phyloP scores from a whole-genome alignment of 1,140 invertebrate species.

The Centruroides sculpturatus region DNA sequence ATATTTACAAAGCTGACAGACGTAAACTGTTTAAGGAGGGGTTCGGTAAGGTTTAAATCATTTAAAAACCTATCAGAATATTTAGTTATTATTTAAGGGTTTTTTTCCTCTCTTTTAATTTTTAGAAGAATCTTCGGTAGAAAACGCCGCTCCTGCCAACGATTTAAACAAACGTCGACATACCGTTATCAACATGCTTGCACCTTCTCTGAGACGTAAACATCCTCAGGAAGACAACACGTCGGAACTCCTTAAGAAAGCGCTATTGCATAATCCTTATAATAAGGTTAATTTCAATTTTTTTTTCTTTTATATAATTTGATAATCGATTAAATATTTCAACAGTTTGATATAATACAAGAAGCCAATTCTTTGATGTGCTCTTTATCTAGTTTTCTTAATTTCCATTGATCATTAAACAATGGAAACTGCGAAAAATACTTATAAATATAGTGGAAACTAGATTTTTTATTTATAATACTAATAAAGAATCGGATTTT shows the following conservation, averaged over 20 bases:
- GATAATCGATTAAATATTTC: no score
- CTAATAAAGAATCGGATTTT: no score
- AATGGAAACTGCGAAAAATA: no score
- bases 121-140: background rate
- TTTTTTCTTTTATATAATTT: background rate
- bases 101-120: background rate
- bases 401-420: background rate
- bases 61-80: no score
- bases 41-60: background rate
- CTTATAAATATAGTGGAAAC: no score
- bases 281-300: constrained; percentile 14
- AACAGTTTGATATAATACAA: no score
- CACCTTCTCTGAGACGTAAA: constrained; percentile 7
- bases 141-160: background rate
- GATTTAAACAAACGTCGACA: constrained; percentile 6
- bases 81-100: no score
- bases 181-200: constrained; percentile 1
- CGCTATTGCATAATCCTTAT: constrained; percentile 17
- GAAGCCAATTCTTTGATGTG: background rate
- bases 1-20: background rate
- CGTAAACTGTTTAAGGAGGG: background rate
- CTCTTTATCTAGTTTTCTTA: background rate
- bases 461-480: no score
- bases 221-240: constrained; percentile 6
- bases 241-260: constrained; percentile 15